These are phyloP conservation scores for Cherax destructor DNA, from an alignment of 1,140 invertebrate genomes.

Conservation along the genomic window DNA sequence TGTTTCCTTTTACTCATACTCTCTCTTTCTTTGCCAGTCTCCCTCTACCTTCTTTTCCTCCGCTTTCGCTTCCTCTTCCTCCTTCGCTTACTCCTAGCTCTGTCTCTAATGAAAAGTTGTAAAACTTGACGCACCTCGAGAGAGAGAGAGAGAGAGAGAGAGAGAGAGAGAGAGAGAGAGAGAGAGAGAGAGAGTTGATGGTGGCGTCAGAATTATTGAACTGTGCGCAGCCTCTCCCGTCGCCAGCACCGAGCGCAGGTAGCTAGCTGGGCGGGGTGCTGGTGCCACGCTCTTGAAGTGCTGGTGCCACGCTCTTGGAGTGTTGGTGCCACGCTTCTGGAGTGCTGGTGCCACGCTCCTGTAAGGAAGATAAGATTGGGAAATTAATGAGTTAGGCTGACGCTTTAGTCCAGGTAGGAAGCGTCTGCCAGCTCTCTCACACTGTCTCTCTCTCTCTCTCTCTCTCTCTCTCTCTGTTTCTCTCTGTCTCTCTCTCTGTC, in stretches of 20 bases:
- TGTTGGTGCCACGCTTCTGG: too few relatives aligned
- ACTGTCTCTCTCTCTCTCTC: too few relatives aligned
- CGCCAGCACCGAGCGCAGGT: constrained; percentile 28
- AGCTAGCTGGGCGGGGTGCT: constrained; percentile 11
- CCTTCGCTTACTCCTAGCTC: too few relatives aligned
- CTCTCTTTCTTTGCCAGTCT: not conserved
- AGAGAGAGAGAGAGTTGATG: constrained; percentile 27
- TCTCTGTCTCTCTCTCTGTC: too few relatives aligned
- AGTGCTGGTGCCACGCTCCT: too few relatives aligned
- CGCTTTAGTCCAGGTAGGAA: too few relatives aligned
- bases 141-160: constrained; percentile 28
- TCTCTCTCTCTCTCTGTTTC: too few relatives aligned
- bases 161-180: constrained; percentile 35
- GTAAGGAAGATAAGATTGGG: too few relatives aligned
- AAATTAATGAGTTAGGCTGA: too few relatives aligned
- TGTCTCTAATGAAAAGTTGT: too few relatives aligned
- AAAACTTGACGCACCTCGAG: constrained; percentile 24
- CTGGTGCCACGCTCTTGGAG: not conserved
- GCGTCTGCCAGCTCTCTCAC: too few relatives aligned
- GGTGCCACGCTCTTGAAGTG: constrained; percentile 6
- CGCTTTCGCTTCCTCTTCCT: too few relatives aligned
- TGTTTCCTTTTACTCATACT: not conserved
- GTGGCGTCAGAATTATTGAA: constrained; percentile 41
- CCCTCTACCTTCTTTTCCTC: not conserved
- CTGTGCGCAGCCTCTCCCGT: constrained; percentile 12